Base-by-base conservation (phyloP, 2,113 vertebrate species). In the Microcebus griseorufus region DNA sequence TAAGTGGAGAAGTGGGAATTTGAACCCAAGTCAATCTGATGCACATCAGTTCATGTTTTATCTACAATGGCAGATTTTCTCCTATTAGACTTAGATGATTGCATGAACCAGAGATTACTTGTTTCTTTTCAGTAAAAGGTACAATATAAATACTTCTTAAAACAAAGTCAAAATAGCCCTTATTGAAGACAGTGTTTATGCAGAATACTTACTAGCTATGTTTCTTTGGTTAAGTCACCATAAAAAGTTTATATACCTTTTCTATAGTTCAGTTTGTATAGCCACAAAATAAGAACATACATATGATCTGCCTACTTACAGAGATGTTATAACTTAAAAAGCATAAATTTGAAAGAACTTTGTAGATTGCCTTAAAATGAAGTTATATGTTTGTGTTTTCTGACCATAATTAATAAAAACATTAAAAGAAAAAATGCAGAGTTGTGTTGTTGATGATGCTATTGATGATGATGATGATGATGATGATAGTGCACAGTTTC, bases 211-310 rank as follows among this genome's bases (percentile, higher is more conserved):
- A 86, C 22, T 82, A 83, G 55, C 20, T 88, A 7, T n/a, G 7
- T 82, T 64, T 72, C 22, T 93, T 70, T 79, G 72, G 20, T 84
- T 67, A 82, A 29, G 23, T 72, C 34, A 42, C 75, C 12, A 62
- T 53, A 39, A 69, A 82, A 94, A 65, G 7, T 55, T 13, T 34
- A 32, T 34, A 64, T 76, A 62, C 11, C 27, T 93, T 29, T 94
- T 69, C 53, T 82, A 6, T 51, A 95, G 16, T 76, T 89, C 23
- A 82, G 42, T 82, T 78, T 92, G 64, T 58, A 34, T 89, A 65
- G 9, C 60, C 67, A 11, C 32, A 76, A 73, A 90, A 73, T 73
- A 60, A 78, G 76, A 62, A 27, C 55, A 67, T 25, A 34, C 39
- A 34, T 72, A 53, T 22, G 22, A 55, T 55, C 18, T 80, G 3